Evolutionary conservation across 2,797 vertebrate genomes (phyloP).

Genomic region (Buceros bicornis): DNA sequence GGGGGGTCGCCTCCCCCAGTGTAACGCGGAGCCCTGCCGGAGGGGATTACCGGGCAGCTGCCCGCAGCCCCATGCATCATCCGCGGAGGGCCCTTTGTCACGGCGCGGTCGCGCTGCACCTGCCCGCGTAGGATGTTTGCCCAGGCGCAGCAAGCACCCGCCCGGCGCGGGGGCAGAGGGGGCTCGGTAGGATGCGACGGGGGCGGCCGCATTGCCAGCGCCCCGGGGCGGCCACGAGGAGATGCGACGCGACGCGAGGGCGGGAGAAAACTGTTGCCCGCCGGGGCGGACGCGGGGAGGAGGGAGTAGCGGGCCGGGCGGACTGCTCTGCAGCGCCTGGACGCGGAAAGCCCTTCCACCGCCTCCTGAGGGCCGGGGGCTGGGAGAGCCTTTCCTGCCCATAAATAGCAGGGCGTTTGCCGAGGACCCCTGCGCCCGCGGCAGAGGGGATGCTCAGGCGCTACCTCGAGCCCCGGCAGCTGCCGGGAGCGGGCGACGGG

Average conservation of each 20-base stretch:
- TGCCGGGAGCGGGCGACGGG: not conserved
- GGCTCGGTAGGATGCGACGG: not conserved
- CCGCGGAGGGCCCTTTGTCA: constrained; percentile 12
- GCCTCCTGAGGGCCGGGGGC: not conserved
- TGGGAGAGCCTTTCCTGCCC: not conserved
- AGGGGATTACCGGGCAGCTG: constrained; percentile 24
- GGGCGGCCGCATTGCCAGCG: not conserved
- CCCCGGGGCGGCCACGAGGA: not conserved
- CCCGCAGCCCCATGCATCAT: constrained; percentile 13
- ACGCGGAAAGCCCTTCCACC: not conserved
- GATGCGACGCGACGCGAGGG: too few species aligned
- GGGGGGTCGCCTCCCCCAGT: not conserved
- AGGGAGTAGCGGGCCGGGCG: not conserved
- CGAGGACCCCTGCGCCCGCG: not conserved
- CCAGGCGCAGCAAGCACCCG: not conserved
- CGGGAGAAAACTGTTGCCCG: not conserved
- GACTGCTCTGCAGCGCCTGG: not conserved
- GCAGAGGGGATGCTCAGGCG: not conserved
- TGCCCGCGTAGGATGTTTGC: constrained; percentile 54
- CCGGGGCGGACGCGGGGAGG: not conserved
- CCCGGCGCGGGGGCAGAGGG: not conserved
- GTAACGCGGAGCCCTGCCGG: not conserved
- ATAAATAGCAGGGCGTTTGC: not conserved
- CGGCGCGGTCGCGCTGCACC: not conserved
- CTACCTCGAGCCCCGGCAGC: not conserved